A percentile compares a stretch with the other conserved stretches of the same genome.
These are phyloP conservation scores for Graptemys geographica DNA, from an alignment of 2,797 vertebrate genomes.

Conservation along the genomic window DNA sequence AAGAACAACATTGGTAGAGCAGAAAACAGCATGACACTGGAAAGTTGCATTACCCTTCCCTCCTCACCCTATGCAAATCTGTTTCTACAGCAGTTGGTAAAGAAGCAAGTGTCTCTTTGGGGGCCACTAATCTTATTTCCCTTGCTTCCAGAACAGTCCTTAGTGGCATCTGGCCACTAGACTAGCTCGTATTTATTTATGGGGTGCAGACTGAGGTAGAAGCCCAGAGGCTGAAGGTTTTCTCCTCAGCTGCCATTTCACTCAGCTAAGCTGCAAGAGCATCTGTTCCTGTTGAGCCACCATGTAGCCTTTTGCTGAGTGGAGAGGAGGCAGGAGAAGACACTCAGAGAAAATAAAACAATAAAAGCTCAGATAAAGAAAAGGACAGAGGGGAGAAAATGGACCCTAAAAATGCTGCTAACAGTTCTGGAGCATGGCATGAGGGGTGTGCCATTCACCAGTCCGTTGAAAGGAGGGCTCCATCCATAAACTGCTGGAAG, in stretches of 20 bases:
- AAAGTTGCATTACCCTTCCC: not conserved
- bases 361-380: not conserved
- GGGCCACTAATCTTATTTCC: not conserved
- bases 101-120: not conserved
- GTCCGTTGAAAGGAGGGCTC: not conserved
- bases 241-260: not conserved
- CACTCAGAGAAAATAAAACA: not conserved
- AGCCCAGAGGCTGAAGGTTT: not conserved
- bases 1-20: not conserved
- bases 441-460: not conserved
- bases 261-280: not conserved
- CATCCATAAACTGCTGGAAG: not conserved
- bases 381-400: not conserved
- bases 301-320: not conserved
- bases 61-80: not conserved
- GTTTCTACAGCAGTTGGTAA: not conserved
- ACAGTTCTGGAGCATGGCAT: fast-evolving
- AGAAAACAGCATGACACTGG: not conserved
- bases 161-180: not conserved
- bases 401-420: not conserved
- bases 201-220: not conserved
- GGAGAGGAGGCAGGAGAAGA: not conserved
- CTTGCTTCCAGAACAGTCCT: not conserved
- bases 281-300: not conserved
- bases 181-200: not conserved